Evolutionary conservation across 2,888 invertebrate genomes (phyloP).

Genomic region (Ischnus inquisitorius): DNA sequence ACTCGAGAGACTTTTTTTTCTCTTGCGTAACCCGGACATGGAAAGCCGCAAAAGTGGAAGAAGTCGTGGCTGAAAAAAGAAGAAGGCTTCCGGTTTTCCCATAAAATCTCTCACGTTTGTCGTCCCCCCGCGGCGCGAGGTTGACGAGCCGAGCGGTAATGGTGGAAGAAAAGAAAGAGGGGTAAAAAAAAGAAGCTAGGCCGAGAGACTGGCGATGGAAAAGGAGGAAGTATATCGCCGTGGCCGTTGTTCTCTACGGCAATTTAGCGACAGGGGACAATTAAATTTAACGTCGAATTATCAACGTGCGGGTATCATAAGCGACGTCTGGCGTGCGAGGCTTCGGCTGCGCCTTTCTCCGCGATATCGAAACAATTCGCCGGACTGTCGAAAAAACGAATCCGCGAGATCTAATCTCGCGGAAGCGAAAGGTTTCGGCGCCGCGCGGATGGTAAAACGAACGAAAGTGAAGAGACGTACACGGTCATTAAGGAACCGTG

Average conservation of each 20-base stretch:
- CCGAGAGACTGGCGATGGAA: slow-evolving; percentile 42
- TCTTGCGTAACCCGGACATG: slow-evolving; percentile 49
- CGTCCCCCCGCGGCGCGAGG: slow-evolving; percentile 2
- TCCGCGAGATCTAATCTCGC: slow-evolving; percentile 22
- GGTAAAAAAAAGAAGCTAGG: slow-evolving; percentile 21
- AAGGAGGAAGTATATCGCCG: slow-evolving; percentile 55
- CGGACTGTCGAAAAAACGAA: slow-evolving; percentile 20
- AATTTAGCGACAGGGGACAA: slow-evolving; percentile 57
- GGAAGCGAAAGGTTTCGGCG: slow-evolving; percentile 4
- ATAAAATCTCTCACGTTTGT: slow-evolving; percentile 53
- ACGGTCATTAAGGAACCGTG: slow-evolving; percentile 6
- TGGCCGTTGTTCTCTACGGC: slow-evolving; percentile 32
- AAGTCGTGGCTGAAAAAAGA: slow-evolving; percentile 30
- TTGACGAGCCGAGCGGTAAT: slow-evolving; percentile 34
- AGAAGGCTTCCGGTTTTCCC: slow-evolving; percentile 62
- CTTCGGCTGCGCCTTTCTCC: slow-evolving; percentile 46
- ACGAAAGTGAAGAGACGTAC: slow-evolving; percentile 55
- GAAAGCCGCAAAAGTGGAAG: slow-evolving; percentile 21
- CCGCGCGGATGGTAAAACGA: slow-evolving; percentile 31
- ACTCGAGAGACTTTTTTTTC: slow-evolving; percentile 19
- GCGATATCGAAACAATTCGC: slow-evolving; percentile 31
- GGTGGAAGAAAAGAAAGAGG: slow-evolving; percentile 19
- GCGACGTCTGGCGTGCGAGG: slow-evolving; percentile 36
- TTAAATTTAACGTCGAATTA: slow-evolving; percentile 63
- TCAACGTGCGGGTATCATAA: background rate